Percentiles rank a stretch among this genome's conserved stretches.
phyloP scores from a whole-genome alignment of 2,888 invertebrate genomes.

The Gymnocheta viridis region DNA sequence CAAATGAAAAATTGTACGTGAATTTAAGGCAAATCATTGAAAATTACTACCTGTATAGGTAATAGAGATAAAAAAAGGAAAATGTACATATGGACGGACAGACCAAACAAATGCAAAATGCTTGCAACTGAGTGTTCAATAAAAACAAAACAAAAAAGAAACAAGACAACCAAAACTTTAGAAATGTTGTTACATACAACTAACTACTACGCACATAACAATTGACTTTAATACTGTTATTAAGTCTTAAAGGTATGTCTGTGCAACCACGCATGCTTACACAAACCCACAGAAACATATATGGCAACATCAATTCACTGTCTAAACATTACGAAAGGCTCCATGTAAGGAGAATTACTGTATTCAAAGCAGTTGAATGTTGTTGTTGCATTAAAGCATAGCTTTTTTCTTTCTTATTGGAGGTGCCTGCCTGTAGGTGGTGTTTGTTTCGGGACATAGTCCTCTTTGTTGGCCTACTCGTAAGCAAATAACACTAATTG shows the following conservation, averaged over 20 bases:
- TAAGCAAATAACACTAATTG: conserved; percentile 69
- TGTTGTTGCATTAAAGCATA: conserved; percentile 14
- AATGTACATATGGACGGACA: conserved; percentile 20
- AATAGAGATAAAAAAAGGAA: conserved; percentile 13
- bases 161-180: conserved; percentile 37
- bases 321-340: conserved; percentile 44
- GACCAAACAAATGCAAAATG: conserved; percentile 47
- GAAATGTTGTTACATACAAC: conserved; percentile 26
- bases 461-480: conserved; percentile 46
- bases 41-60: conserved; percentile 68
- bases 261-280: conserved; percentile 3
- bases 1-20: conserved; percentile 40
- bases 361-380: conserved; percentile 33
- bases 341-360: conserved; percentile 55
- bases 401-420: background rate
- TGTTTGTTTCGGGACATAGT: conserved; percentile 16
- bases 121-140: conserved; percentile 41
- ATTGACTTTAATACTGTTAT: conserved; percentile 69
- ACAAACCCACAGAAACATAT: background rate
- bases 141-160: conserved; percentile 5
- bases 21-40: conserved; percentile 65
- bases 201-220: conserved; percentile 66
- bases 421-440: conserved; percentile 65
- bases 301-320: conserved; percentile 34
- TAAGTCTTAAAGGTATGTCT: conserved; percentile 56